phyloP scores from a whole-genome alignment of 2,797 vertebrate species.

The Epinephelus malabaricus region DNA sequence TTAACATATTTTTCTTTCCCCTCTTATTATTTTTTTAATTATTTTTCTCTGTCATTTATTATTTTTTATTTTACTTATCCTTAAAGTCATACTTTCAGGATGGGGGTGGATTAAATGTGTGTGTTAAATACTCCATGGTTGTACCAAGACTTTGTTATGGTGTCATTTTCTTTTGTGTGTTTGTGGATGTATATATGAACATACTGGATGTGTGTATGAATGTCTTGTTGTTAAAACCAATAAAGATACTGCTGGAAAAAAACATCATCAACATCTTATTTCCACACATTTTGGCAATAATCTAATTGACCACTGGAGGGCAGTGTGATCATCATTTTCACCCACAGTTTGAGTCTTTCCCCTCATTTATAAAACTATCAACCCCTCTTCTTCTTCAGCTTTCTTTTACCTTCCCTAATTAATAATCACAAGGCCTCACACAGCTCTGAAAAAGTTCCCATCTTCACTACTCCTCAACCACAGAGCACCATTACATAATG shows the following conservation, averaged over 20 bases:
- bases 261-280: background rate
- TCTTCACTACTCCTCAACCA: constrained; percentile 21
- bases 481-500: constrained; percentile 49
- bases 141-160: too few species aligned
- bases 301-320: constrained; percentile 61
- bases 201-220: too few species aligned
- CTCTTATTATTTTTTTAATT: too few species aligned
- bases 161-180: too few species aligned
- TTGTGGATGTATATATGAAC: too few species aligned
- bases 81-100: too few species aligned
- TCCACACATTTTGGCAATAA: background rate
- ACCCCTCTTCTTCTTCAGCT: background rate
- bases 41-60: too few species aligned
- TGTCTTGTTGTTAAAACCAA: too few species aligned
- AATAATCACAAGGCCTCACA: constrained; percentile 47
- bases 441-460: constrained; percentile 14
- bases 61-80: too few species aligned
- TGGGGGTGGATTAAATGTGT: too few species aligned
- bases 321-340: constrained; percentile 49
- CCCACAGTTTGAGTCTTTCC: background rate
- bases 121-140: too few species aligned
- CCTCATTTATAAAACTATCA: constrained; percentile 23
- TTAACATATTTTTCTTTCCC: too few species aligned
- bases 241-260: background rate
- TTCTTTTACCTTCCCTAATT: constrained; percentile 32